Evolutionary conservation across 2,113 vertebrate species (phyloP).

Genomic region (Trinectes maculatus): DNA sequence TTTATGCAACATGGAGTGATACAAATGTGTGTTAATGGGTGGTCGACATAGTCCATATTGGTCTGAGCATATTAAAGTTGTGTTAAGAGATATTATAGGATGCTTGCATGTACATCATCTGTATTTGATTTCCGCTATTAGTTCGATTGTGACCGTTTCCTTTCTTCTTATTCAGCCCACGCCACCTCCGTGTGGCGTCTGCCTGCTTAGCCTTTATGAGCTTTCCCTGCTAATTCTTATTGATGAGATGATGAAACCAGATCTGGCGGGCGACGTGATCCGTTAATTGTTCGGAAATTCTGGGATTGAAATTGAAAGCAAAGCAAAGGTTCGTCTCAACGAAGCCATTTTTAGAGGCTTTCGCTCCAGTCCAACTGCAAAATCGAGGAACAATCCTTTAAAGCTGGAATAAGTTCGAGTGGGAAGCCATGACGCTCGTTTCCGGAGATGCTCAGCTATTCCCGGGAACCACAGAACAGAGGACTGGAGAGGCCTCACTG

Average conservation of each 20-base stretch:
- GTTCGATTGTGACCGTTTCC: background rate
- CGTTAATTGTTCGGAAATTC: background rate
- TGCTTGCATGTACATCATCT: background rate
- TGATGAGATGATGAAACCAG: background rate
- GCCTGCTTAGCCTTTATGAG: background rate
- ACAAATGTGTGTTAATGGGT: background rate
- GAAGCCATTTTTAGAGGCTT: background rate
- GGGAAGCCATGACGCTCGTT: constrained; percentile 23
- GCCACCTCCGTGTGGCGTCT: constrained; percentile 2
- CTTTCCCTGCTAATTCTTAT: background rate
- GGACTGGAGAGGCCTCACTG: constrained; percentile 41
- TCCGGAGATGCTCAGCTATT: constrained; percentile 38
- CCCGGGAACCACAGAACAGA: constrained; percentile 37
- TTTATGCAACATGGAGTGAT: background rate
- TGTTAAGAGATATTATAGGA: background rate
- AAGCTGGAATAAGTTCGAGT: background rate
- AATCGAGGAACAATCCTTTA: background rate
- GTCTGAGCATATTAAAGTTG: background rate
- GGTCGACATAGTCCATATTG: background rate
- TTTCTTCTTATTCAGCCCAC: background rate
- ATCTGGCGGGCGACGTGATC: background rate
- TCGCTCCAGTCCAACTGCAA: background rate
- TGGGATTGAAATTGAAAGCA: background rate
- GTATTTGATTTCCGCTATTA: background rate
- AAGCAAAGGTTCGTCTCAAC: background rate